Evolutionary conservation across 2,888 invertebrate genomes (phyloP).

Genomic region (Diaperis boleti): DNA sequence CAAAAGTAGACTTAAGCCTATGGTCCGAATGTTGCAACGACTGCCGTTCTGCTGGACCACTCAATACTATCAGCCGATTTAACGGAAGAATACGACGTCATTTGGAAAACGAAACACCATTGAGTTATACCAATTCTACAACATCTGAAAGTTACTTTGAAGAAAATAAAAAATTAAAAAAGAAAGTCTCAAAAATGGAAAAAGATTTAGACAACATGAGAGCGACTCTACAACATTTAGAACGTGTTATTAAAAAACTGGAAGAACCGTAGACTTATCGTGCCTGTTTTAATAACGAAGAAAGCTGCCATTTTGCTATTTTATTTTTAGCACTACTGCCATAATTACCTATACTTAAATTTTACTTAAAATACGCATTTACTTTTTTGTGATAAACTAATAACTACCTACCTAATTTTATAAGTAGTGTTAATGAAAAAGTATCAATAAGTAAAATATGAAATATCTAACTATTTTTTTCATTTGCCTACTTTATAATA

Average conservation of each 20-base stretch:
- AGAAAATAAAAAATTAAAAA: constrained; percentile 47
- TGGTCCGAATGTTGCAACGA: constrained; percentile 85
- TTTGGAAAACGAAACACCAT: constrained; percentile 32
- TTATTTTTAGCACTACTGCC: constrained; percentile 37
- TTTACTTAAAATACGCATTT: constrained; percentile 40
- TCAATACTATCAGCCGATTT: constrained; percentile 62
- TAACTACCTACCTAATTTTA: constrained; percentile 23
- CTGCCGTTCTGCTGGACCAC: constrained; percentile 61
- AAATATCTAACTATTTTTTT: no score
- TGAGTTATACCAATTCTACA: constrained; percentile 30
- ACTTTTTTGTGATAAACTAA: constrained; percentile 43
- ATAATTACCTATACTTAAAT: constrained; percentile 28
- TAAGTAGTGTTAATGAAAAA: no score
- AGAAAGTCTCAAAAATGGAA: constrained; percentile 50
- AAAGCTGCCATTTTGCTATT: constrained; percentile 20
- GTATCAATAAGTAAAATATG: no score
- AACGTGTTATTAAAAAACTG: constrained; percentile 51
- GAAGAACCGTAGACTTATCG: constrained; percentile 10
- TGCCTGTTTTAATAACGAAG: constrained; percentile 1
- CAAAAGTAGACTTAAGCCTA: constrained; percentile 79
- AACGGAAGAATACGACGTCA: constrained; percentile 60
- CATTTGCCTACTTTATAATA: no score
- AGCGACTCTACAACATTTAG: constrained; percentile 50
- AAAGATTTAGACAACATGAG: constrained; percentile 49
- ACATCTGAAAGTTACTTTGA: constrained; percentile 21